phyloP scores from a whole-genome alignment of 1,140 invertebrate genomes.

The Cydia amplana region DNA sequence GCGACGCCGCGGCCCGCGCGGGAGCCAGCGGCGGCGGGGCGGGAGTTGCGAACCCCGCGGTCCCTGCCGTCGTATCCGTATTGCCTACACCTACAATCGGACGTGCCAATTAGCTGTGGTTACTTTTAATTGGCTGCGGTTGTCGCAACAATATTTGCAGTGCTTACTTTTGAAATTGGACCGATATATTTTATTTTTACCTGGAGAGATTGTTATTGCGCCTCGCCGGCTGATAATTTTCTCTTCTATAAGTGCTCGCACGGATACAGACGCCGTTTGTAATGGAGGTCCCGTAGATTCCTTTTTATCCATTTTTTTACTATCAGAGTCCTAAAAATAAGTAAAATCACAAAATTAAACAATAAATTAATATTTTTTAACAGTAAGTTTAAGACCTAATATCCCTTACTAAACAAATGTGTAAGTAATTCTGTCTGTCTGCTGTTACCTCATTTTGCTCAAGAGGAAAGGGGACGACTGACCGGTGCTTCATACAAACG shows the following conservation, averaged over 20 bases:
- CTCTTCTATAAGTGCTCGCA: constrained; percentile 93
- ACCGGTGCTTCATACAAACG: no score
- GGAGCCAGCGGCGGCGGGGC: constrained; percentile 80
- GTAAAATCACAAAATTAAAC: constrained; percentile 36
- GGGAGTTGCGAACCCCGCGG: constrained; percentile 70
- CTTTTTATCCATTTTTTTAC: constrained; percentile 92
- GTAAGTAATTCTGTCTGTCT: no score
- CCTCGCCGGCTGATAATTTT: constrained; percentile 92
- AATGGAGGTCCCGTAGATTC: constrained; percentile 88
- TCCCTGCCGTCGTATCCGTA: constrained; percentile 64
- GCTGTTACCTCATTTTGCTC: no score
- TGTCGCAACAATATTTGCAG: constrained; percentile 6
- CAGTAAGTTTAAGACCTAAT: constrained; percentile 33
- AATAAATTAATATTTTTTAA: background rate
- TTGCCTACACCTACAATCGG: constrained; percentile 60
- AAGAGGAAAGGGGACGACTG: no score
- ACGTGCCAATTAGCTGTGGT: constrained; percentile 24
- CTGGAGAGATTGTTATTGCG: constrained; percentile 60
- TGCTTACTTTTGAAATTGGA: constrained; percentile 1
- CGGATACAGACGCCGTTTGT: constrained; percentile 92
- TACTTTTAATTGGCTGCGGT: constrained; percentile 30
- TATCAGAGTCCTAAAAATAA: constrained; percentile 87
- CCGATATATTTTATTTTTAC: constrained; percentile 42
- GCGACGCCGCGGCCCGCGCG: constrained; percentile 78
- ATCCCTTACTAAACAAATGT: constrained; percentile 23